Evolutionary conservation across 2,113 vertebrate species (phyloP).

Genomic region (Gymnobelideus leadbeateri): DNA sequence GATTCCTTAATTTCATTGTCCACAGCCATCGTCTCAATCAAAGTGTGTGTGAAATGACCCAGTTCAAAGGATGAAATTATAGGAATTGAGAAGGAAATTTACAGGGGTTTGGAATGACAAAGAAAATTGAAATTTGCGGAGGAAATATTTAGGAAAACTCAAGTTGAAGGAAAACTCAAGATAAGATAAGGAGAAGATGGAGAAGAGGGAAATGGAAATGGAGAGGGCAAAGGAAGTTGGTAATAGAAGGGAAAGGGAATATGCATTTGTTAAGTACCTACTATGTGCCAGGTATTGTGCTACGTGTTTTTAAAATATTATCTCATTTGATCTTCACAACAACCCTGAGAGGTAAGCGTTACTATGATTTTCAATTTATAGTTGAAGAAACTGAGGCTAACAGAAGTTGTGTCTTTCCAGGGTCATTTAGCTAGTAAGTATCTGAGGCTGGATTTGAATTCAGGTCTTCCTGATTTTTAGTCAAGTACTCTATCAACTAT

Average conservation of each 20-base stretch:
- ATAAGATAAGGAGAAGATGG: background rate
- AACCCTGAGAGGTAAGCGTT: background rate
- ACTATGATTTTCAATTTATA: background rate
- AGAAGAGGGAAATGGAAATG: background rate
- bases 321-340: background rate
- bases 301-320: background rate
- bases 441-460: background rate
- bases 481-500: background rate
- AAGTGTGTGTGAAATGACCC: conserved; percentile 67
- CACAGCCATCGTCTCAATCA: conserved; percentile 55
- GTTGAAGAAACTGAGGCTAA: background rate
- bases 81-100: background rate
- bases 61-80: background rate
- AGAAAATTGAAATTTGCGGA: background rate
- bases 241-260: background rate
- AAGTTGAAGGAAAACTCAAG: background rate
- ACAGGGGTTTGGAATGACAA: background rate
- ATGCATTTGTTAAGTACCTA: background rate
- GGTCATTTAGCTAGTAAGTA: background rate
- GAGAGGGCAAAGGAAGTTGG: background rate
- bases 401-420: background rate
- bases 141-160: background rate
- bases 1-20: conserved; percentile 49
- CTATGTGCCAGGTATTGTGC: background rate
- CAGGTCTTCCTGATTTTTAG: background rate